Evolutionary conservation across 2,113 vertebrate species (phyloP), one percentile per base, ranked within the genome.

Genomic region (Falco punctatus): DNA sequence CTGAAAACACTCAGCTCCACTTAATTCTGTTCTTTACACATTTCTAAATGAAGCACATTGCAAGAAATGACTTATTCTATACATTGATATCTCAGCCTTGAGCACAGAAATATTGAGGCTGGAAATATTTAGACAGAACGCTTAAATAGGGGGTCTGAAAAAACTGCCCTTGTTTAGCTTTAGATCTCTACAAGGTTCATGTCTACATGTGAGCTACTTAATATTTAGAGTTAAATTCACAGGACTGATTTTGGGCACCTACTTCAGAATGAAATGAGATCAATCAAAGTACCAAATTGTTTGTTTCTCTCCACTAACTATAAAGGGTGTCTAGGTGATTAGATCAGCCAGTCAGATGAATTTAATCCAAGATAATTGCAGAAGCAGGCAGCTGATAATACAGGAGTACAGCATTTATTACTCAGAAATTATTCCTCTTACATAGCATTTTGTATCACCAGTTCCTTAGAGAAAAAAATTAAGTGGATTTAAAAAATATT

Each of bases 261-360:
- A 52, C 35, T 86, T 86, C 24, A 70, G 24, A 64, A 81, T 78
- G 13, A 79, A 94, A 81, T 32, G 10, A 88, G 32, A 86, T 81
- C 51, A 93, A 15, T 88, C 42, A 84, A 54, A 6, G 7, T 10
- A 32, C 12, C 6, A 91, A 58, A 77, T 20, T 82, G 13, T 92
- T 92, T 90, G 52, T 54, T 93, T 95, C 26, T 71, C n/a, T 89
- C 46, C 65, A 78, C n/a, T 92, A 89, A 88, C 38, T 86, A 61
- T 64, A 95, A 81, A 8, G 2, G 21, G 52, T 85, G 74, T 87
- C 81, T 71, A 91, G 75, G 42, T 94, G 72, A 93, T 85, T 83
- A 65, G 21, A 94, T 74, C 42, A 84, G 78, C 84, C 81, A 81
- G 55, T 73, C 64, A 95, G 69, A 84, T 81, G 21, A 89, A 95